A percentile compares a stretch with the other conserved stretches of the same genome.
phyloP scores from a whole-genome alignment of 2,888 invertebrate species.

The Tipula helvola region DNA sequence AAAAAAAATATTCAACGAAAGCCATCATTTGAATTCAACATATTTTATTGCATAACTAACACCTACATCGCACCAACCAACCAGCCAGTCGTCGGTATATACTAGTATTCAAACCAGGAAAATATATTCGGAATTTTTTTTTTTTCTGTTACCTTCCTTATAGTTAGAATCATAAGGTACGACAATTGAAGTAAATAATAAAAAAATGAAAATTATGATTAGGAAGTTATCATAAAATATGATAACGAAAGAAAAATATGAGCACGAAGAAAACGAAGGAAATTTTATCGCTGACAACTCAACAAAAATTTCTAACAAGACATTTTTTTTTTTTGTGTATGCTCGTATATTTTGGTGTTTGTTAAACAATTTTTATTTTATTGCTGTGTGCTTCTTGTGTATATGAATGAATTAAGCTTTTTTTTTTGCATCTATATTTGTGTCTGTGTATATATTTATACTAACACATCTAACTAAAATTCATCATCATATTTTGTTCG shows the following conservation, averaged over 20 bases:
- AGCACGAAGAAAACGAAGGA: not conserved
- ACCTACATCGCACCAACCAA: not conserved
- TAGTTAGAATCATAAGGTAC: not conserved
- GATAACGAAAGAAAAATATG: not conserved
- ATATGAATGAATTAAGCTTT: not conserved
- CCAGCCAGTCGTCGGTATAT: not conserved
- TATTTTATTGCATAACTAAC: not conserved
- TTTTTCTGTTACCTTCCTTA: not conserved
- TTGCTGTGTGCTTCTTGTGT: not conserved
- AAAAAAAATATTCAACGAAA: not conserved
- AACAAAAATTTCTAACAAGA: not conserved
- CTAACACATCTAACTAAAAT: not conserved
- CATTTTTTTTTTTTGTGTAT: not conserved
- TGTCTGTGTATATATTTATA: not conserved
- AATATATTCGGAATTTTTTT: not conserved
- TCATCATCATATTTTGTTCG: not conserved
- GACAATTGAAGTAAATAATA: slow-evolving; percentile 4
- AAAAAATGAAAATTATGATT: slow-evolving; percentile 4
- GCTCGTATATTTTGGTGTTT: not conserved
- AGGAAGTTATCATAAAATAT: slow-evolving; percentile 4
- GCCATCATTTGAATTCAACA: not conserved
- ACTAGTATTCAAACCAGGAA: not conserved
- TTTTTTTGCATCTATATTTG: not conserved
- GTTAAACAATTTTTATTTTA: not conserved
- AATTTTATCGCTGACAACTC: not conserved